Evolutionary conservation across 2,888 invertebrate genomes (phyloP).

Genomic region (Philopedon plagiatum): DNA sequence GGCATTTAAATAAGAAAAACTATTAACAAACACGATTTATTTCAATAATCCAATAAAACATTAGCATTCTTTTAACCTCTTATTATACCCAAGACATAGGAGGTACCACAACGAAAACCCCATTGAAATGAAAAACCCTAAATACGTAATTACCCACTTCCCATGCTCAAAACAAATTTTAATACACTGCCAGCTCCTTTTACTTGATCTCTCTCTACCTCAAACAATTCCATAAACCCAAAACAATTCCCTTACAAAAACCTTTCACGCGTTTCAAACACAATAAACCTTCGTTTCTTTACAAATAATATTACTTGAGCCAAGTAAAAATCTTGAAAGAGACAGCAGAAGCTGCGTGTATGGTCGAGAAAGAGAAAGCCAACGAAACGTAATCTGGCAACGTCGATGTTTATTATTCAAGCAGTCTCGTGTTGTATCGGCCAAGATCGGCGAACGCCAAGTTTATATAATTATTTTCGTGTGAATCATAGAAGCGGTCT

Average conservation of each 20-base stretch:
- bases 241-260: conserved; percentile 28
- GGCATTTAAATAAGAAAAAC: too few species aligned
- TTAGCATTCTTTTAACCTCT: too few species aligned
- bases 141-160: neutral
- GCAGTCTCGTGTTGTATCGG: conserved; percentile 50
- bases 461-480: conserved; percentile 57
- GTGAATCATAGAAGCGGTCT: conserved; percentile 56
- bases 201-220: neutral
- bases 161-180: conserved; percentile 6
- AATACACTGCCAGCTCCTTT: conserved; percentile 19
- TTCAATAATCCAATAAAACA: too few species aligned
- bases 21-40: too few species aligned
- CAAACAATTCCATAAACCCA: conserved; percentile 19
- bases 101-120: too few species aligned
- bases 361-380: conserved; percentile 42
- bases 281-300: conserved; percentile 40
- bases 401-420: conserved; percentile 50
- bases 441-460: conserved; percentile 45
- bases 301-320: conserved; percentile 34
- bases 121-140: too few species aligned
- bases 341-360: conserved; percentile 16
- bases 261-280: conserved; percentile 43
- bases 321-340: conserved; percentile 37
- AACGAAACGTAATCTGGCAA: conserved; percentile 46
- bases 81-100: too few species aligned